These are phyloP conservation scores for Smutsia temminckii DNA, from an alignment of 2,797 vertebrate genomes.

Conservation along the genomic window DNA sequence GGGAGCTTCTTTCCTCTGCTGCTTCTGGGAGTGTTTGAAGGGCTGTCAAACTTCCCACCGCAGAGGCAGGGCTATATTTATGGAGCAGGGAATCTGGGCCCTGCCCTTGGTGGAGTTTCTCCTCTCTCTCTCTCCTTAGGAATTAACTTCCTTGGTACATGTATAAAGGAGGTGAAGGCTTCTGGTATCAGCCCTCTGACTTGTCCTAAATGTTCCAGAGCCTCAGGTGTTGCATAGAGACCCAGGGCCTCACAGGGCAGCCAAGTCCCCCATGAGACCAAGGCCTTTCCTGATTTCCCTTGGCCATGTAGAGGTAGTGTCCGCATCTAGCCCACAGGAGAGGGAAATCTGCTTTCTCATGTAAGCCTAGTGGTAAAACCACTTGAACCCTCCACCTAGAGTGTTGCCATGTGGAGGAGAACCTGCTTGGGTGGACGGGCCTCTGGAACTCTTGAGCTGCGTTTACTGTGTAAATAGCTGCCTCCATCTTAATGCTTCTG, in stretches of 20 bases:
- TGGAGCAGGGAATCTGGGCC: not conserved
- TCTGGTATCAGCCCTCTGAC: not conserved
- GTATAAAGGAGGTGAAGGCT: not conserved
- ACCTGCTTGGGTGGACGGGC: not conserved
- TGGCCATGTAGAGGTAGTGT: not conserved
- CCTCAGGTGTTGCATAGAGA: not conserved
- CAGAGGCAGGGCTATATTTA: not conserved
- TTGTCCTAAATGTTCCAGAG: not conserved
- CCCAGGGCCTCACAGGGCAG: not conserved
- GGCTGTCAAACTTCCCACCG: not conserved
- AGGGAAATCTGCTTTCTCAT: not conserved
- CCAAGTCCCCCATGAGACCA: accelerated
- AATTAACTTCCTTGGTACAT: not conserved
- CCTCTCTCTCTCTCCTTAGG: not conserved
- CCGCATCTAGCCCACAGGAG: too few relatives aligned
- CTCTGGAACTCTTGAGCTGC: not conserved
- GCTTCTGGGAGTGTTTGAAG: not conserved
- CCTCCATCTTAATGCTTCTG: not conserved
- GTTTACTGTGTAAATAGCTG: not conserved
- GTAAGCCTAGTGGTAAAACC: not conserved
- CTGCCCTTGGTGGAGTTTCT: not conserved
- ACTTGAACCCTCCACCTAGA: not conserved
- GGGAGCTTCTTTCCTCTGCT: not conserved
- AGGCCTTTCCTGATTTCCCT: not conserved
- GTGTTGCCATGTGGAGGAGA: too few relatives aligned